These are phyloP conservation scores for Elgonia sp. DNA, from an alignment of 2,888 invertebrate species.

Conservation along the genomic window DNA sequence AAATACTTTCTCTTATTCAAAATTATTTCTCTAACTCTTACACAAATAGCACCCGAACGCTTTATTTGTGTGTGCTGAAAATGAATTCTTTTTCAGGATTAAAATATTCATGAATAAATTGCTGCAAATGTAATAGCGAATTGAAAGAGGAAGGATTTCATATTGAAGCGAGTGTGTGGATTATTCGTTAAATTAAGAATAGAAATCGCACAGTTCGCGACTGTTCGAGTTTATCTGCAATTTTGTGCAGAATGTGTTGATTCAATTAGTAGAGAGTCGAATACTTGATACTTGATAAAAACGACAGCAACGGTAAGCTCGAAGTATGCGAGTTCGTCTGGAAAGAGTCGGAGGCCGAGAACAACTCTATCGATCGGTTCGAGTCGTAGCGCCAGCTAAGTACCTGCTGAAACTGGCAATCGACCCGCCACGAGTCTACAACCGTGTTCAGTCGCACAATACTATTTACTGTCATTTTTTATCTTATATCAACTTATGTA, in stretches of 20 bases:
- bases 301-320: conserved; percentile 45
- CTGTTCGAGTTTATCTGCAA: conserved; percentile 11
- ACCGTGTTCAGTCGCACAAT: conserved; percentile 63
- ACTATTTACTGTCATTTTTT: conserved; percentile 42
- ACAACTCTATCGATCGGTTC: conserved; percentile 74
- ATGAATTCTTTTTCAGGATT: neutral
- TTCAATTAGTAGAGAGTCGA: conserved; percentile 57
- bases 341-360: conserved; percentile 70
- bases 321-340: conserved; percentile 68
- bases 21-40: too few relatives aligned
- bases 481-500: conserved; percentile 22
- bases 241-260: conserved; percentile 53
- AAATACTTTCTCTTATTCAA: too few relatives aligned
- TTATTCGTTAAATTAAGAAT: conserved; percentile 26
- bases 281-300: conserved; percentile 51
- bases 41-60: neutral
- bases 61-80: neutral
- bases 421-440: conserved; percentile 74
- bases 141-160: too few relatives aligned
- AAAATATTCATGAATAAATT: neutral
- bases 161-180: neutral
- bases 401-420: conserved; percentile 79
- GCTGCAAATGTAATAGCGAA: neutral
- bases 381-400: conserved; percentile 75
- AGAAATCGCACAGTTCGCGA: neutral